phyloP scores from a whole-genome alignment of 92 coral and sea anemone genomes.

The Hydrozoanthus gracilis region DNA sequence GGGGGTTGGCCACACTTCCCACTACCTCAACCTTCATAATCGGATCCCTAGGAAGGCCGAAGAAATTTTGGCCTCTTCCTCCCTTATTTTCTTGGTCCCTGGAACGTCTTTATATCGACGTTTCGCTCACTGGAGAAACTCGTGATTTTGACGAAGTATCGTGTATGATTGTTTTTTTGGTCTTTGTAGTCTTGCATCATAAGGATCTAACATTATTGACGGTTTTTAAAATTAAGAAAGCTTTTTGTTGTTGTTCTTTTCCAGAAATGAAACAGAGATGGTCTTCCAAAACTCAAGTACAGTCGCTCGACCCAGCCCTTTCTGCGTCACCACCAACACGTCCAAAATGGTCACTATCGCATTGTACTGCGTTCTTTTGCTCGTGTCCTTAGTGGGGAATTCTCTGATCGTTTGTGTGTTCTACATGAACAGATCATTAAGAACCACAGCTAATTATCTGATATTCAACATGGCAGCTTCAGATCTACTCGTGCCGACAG shows the following conservation, averaged over 20 bases:
- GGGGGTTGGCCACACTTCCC: too few species aligned
- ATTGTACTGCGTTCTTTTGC: background rate
- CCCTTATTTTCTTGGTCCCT: too few species aligned
- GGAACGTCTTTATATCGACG: too few species aligned
- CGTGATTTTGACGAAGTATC: too few species aligned
- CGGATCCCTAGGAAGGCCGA: too few species aligned
- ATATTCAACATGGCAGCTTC: slow-evolving; percentile 39
- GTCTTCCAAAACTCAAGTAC: background rate
- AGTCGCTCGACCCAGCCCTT: slow-evolving; percentile 20
- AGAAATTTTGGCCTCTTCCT: too few species aligned
- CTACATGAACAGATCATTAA: slow-evolving; percentile 16
- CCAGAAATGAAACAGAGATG: slow-evolving; percentile 11
- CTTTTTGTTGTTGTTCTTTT: background rate
- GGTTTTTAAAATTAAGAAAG: background rate
- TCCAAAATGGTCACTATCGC: slow-evolving; percentile 20
- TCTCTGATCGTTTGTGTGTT: slow-evolving; percentile 15
- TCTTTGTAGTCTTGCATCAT: too few species aligned
- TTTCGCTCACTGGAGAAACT: too few species aligned
- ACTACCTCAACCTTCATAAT: too few species aligned
- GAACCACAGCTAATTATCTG: slow-evolving; percentile 32
- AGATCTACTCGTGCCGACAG: slow-evolving; percentile 3
- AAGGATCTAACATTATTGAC: too few species aligned
- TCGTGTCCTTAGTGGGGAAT: slow-evolving; percentile 17
- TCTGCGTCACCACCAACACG: slow-evolving; percentile 13
- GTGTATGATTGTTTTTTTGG: too few species aligned